Conservation (phyloP, 2,113 vertebrate genomes). For the Diadophis punctatus region DNA sequence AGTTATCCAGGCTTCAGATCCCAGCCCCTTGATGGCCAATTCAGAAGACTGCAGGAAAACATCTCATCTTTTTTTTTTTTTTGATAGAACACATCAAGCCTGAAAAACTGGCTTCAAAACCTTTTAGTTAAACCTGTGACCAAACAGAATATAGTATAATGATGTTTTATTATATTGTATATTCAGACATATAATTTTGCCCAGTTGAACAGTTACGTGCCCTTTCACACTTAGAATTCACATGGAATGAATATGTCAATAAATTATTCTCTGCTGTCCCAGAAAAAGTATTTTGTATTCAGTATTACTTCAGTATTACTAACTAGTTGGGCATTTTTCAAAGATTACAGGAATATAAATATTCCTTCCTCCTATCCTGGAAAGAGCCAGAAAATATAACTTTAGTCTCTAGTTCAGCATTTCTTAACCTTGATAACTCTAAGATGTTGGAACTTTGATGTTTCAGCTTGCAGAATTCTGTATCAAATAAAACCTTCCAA, state of each 20-base stretch:
- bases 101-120: background rate
- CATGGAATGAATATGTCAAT: slow-evolving; percentile 11
- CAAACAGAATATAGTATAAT: background rate
- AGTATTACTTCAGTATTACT: background rate
- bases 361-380: background rate
- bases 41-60: background rate
- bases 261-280: background rate
- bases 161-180: background rate
- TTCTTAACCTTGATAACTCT: background rate
- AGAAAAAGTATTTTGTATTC: background rate
- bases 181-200: background rate
- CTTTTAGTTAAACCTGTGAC: background rate
- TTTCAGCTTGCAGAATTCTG: background rate
- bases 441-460: background rate
- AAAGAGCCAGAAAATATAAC: background rate
- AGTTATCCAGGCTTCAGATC: background rate
- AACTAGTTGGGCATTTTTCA: background rate
- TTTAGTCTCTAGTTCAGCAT: background rate
- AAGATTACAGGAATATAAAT: background rate
- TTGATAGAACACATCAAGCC: background rate
- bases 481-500: background rate
- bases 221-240: slow-evolving; percentile 10
- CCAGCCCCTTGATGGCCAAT: background rate
- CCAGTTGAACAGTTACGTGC: background rate
- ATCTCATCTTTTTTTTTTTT: background rate